phyloP scores from a whole-genome alignment of 2,888 invertebrate species.

The Leucophenga montana region DNA sequence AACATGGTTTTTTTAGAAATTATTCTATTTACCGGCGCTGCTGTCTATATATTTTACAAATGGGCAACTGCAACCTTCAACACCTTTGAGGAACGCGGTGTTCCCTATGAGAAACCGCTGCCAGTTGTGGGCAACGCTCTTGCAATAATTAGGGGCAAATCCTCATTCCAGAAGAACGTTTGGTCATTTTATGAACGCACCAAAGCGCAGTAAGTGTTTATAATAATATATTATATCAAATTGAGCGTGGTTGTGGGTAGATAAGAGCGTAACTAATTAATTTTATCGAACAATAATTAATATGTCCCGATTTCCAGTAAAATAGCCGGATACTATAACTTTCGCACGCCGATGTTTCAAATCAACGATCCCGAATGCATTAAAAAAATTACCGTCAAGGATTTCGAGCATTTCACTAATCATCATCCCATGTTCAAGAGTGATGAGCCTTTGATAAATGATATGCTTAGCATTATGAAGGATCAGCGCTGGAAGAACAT shows the following conservation, averaged over 20 bases:
- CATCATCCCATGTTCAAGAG: constrained; percentile 72
- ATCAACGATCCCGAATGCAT: constrained; percentile 69
- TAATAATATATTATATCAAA: too few relatives aligned
- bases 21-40: too few relatives aligned
- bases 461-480: constrained; percentile 56
- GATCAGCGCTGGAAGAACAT: constrained; percentile 71
- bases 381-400: constrained; percentile 68
- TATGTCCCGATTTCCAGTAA: constrained; percentile 65
- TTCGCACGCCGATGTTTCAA: constrained; percentile 59
- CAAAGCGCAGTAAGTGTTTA: too few relatives aligned
- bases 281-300: neutral
- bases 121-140: constrained; percentile 43
- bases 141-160: neutral
- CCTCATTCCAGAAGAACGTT: too few relatives aligned
- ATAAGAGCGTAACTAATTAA: neutral
- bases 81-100: constrained; percentile 45
- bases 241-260: neutral
- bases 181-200: too few relatives aligned
- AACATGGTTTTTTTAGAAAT: too few relatives aligned
- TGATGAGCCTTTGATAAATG: constrained; percentile 73
- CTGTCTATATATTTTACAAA: constrained; percentile 38
- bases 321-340: constrained; percentile 69
- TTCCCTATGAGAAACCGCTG: constrained; percentile 48
- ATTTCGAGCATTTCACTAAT: constrained; percentile 70
- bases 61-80: constrained; percentile 43